A percentile compares a stretch with the other conserved stretches of the same genome.
phyloP scores from a whole-genome alignment of 1,140 invertebrate species.

The Aphidius gifuensis region DNA sequence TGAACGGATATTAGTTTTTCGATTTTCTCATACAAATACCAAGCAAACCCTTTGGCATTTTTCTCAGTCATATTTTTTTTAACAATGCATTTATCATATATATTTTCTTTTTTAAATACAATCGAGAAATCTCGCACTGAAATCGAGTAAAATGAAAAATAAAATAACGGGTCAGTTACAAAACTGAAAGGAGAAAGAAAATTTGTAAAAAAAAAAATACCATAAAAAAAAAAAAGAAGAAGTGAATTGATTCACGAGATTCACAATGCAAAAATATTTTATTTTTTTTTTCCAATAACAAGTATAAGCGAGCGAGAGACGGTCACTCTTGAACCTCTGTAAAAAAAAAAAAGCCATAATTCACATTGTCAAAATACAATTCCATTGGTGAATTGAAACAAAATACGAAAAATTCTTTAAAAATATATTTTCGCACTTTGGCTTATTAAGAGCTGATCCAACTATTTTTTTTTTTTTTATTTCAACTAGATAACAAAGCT shows the following conservation, averaged over 20 bases:
- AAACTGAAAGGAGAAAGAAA: not conserved
- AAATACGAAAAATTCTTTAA: too few relatives aligned
- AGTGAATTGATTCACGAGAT: conserved; percentile 26
- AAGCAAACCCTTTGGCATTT: conserved; percentile 21
- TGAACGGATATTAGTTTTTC: conserved; percentile 34
- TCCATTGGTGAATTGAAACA: too few relatives aligned
- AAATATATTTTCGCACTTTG: conserved; percentile 19
- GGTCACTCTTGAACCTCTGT: not conserved
- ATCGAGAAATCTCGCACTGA: not conserved
- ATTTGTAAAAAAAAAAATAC: not conserved
- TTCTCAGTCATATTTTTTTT: conserved; percentile 31
- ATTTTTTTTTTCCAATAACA: too few relatives aligned
- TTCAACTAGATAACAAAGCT: too few relatives aligned
- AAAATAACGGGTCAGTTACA: not conserved
- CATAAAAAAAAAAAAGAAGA: not conserved
- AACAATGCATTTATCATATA: conserved; percentile 29
- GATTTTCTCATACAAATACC: conserved; percentile 21
- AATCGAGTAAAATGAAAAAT: too few relatives aligned
- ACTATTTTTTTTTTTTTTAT: not conserved
- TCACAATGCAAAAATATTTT: conserved; percentile 21
- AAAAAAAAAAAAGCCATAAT: not conserved
- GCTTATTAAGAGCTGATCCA: conserved; percentile 27
- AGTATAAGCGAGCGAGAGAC: not conserved
- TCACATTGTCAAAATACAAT: not conserved
- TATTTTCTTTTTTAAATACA: conserved; percentile 1